Conservation (phyloP, 2,797 vertebrate species). For the Hirundo rustica region DNA sequence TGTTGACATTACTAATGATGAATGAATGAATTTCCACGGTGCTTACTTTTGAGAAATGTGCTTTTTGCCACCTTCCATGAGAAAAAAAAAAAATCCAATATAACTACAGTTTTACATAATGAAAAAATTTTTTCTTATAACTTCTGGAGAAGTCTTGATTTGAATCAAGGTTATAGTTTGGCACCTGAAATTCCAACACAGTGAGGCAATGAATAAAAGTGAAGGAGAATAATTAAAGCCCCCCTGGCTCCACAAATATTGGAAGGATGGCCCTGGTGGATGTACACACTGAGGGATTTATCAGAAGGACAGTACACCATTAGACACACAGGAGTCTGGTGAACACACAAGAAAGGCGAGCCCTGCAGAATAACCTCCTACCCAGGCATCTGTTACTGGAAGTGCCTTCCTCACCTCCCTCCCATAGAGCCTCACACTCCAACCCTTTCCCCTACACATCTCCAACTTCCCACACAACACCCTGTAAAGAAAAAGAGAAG, state of each 20-base stretch:
- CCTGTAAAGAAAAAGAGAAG: neutral
- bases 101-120: fast-evolving
- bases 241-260: neutral
- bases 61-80: neutral
- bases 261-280: neutral
- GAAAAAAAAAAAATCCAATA: fast-evolving
- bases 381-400: fast-evolving
- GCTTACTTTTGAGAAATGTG: neutral
- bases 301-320: neutral
- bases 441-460: neutral
- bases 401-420: neutral
- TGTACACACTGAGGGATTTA: neutral
- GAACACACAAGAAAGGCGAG: neutral
- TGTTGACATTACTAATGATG: neutral
- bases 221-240: neutral
- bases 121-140: neutral
- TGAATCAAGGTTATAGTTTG: neutral
- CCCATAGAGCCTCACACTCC: neutral
- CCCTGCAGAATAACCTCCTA: neutral
- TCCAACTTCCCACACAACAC: neutral
- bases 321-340: neutral
- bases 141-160: neutral
- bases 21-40: neutral
- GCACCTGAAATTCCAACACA: neutral
- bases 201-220: neutral